These are phyloP conservation scores for Cuculus canorus DNA, from an alignment of 2,797 vertebrate genomes.

Conservation along the genomic window DNA sequence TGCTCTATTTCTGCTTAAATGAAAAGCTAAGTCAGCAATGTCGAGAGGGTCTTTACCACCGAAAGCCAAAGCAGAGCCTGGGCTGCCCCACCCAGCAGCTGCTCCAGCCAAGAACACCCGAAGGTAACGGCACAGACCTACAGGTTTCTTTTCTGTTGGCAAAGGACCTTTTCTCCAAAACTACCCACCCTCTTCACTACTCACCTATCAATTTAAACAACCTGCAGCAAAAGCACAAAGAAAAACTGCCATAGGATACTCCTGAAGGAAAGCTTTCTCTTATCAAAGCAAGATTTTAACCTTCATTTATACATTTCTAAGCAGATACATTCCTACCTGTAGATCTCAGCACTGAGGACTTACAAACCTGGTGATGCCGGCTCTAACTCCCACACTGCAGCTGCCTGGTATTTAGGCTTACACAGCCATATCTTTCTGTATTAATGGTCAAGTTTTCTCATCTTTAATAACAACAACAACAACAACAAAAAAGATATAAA, in stretches of 20 bases:
- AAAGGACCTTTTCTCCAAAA: conserved; percentile 35
- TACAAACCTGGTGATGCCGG: conserved; percentile 53
- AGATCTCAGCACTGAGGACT: conserved; percentile 67
- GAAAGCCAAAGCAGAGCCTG: conserved; percentile 49
- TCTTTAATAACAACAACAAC: not conserved
- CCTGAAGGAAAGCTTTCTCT: conserved; percentile 7
- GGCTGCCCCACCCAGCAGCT: conserved; percentile 75
- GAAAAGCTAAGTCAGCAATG: conserved; percentile 57
- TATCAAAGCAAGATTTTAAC: not conserved
- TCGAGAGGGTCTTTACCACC: conserved; percentile 29
- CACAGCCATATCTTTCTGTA: not conserved
- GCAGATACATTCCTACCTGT: conserved; percentile 70
- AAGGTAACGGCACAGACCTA: conserved; percentile 46
- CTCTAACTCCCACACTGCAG: conserved; percentile 56
- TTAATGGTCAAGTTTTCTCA: conserved; percentile 59
- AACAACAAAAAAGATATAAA: not conserved
- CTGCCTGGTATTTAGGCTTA: conserved; percentile 9
- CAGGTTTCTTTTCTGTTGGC: not conserved
- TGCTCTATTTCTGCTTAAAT: conserved; percentile 14
- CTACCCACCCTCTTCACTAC: conserved; percentile 48
- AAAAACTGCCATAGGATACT: not conserved
- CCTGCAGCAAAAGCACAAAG: conserved; percentile 36
- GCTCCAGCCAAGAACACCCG: conserved; percentile 1
- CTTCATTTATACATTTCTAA: conserved; percentile 32
- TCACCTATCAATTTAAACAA: conserved; percentile 32